These are phyloP conservation scores for Montipora efflorescens DNA, from an alignment of 64 coral and sea anemone genomes.

Conservation along the genomic window DNA sequence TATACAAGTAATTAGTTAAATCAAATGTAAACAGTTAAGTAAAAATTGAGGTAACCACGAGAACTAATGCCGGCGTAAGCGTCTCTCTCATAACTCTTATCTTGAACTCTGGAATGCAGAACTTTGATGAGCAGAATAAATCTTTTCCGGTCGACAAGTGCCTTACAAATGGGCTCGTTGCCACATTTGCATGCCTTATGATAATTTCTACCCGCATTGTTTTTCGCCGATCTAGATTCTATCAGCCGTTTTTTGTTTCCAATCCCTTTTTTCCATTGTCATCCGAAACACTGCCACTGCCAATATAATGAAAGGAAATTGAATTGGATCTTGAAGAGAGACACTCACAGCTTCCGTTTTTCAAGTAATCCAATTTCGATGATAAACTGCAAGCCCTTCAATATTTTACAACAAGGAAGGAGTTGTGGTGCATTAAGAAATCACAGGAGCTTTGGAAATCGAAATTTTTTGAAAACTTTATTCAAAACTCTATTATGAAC, in stretches of 20 bases:
- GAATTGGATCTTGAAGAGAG: not conserved
- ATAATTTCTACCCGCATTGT: not conserved
- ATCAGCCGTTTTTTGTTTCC: not conserved
- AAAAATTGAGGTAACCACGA: not conserved
- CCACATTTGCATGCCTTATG: not conserved
- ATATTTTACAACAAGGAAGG: not conserved
- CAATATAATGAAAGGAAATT: not conserved
- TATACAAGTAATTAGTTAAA: too few species aligned
- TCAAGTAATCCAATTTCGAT: constrained; percentile 8
- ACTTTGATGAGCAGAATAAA: not conserved
- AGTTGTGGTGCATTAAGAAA: not conserved
- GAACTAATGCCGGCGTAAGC: not conserved
- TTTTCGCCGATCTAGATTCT: not conserved
- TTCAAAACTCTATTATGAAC: too few species aligned
- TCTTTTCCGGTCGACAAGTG: constrained; percentile 46
- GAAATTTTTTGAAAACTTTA: too few species aligned
- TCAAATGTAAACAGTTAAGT: not conserved
- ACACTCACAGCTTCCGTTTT: constrained; percentile 17
- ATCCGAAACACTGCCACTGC: not conserved
- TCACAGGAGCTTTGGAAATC: not conserved
- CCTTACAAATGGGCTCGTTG: constrained; percentile 11
- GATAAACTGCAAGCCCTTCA: constrained; percentile 14
- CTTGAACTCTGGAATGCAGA: constrained; percentile 42
- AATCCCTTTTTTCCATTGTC: not conserved
- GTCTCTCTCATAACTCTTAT: not conserved